Base-by-base conservation (phyloP, 2,888 invertebrate genomes). In the Rosalia funebris region DNA sequence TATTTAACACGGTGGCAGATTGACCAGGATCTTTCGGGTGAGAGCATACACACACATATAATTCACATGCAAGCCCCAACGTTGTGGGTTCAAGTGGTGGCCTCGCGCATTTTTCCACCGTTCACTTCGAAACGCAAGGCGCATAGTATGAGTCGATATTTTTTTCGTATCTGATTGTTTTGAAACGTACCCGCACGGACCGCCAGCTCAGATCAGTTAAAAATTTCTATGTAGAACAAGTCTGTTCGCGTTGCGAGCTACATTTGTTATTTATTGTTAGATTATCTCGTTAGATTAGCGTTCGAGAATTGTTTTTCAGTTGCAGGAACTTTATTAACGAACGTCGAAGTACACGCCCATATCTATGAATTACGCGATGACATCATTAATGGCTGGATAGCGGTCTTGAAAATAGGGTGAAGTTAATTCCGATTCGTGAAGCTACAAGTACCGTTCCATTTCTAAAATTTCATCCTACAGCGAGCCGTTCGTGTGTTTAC, bases 81-180 rank as follows among this genome's bases (percentile, higher is more conserved):
- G 32, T 39, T 39, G 19, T 14, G 50, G 59, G 61, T 62, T 66
- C 57, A 63, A 66, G 62, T 63, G 58, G 45, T 63, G 61, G 63
- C 66, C 66, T 66, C 61, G 63, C 57, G 53, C 53, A 39, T 60
- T 65, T 65, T 62, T 62, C 62, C 37, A 17, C 61, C 63, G 57
- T 45, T 63, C 59, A 66, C 63, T 63, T 60, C 25, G 34, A 14
- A 11, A 42, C 32, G 41, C 57, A 57, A 57, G 57, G 57, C 57
- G 36, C 44, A 50, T n/a, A n/a, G n/a, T n/a, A n/a, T 19, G 39
- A 39, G 50, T 50, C 17, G 25, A 11, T 57, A 50, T 50, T 50
- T 57, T n/a, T 57, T 57, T 57, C 48, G 37, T 57, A 57, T 50
- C 52, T 46, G 45, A 42, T 53, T 52, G 15, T 52, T 58, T 58